These are phyloP conservation scores for Cryptocheilus praepositus DNA, from an alignment of 2,888 invertebrate genomes.

Conservation along the genomic window DNA sequence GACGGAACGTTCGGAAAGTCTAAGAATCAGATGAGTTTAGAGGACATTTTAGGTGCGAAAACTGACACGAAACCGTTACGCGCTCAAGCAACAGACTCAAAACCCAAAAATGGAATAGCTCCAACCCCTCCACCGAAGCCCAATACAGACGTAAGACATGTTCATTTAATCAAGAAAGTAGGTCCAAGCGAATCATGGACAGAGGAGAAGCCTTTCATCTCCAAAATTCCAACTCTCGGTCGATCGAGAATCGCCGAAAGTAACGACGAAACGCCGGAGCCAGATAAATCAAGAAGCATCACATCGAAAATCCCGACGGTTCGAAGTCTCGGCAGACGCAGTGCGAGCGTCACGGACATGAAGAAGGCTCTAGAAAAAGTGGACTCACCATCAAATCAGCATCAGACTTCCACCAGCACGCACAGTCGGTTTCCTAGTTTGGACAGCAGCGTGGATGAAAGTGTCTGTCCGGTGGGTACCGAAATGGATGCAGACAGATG, in stretches of 20 bases:
- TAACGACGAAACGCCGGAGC: slow-evolving; percentile 27
- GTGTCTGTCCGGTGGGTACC: slow-evolving; percentile 60
- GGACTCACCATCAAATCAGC: slow-evolving; percentile 53
- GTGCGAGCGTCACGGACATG: slow-evolving; percentile 78
- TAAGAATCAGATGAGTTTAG: slow-evolving; percentile 67
- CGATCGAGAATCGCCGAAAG: slow-evolving; percentile 41
- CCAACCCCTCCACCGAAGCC: not conserved
- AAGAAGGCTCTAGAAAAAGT: slow-evolving; percentile 78
- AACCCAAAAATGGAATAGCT: slow-evolving; percentile 30
- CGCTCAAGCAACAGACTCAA: slow-evolving; percentile 33
- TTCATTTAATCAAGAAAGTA: slow-evolving; percentile 19
- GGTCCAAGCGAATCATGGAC: slow-evolving; percentile 50
- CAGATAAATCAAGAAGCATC: not conserved
- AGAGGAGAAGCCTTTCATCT: slow-evolving; percentile 57
- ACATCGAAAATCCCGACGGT: slow-evolving; percentile 60
- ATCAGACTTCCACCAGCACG: slow-evolving; percentile 6
- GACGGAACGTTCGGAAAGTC: slow-evolving; percentile 61
- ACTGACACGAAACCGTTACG: slow-evolving; percentile 45
- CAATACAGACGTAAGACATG: not conserved
- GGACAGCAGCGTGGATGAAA: slow-evolving; percentile 77
- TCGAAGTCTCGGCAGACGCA: slow-evolving; percentile 63
- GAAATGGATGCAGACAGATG: slow-evolving; percentile 53
- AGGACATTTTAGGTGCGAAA: slow-evolving; percentile 65
- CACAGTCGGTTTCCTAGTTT: slow-evolving; percentile 77
- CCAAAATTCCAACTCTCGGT: slow-evolving; percentile 62